Evolutionary conservation across 2,113 vertebrate species (phyloP).

Genomic region (Lamprologus callipterus): DNA sequence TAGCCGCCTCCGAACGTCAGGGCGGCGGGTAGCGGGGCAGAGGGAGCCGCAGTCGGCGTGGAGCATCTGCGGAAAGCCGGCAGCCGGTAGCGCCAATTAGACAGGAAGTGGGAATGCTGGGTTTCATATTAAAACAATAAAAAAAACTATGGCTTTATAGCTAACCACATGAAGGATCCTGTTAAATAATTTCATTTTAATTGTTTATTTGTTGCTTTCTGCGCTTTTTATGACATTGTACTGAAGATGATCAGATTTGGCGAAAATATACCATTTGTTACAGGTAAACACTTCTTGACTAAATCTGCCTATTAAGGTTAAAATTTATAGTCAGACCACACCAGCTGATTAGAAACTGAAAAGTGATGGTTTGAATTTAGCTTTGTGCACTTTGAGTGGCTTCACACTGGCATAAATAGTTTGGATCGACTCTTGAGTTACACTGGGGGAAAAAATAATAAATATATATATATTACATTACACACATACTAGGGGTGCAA

Average conservation of each 20-base stretch:
- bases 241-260: background rate
- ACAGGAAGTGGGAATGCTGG: background rate
- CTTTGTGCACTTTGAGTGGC: background rate
- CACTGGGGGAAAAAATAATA: no score
- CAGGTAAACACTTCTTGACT: background rate
- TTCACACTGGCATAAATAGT: background rate
- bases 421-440: background rate
- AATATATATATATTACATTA: background rate
- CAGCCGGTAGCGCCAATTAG: fast-evolving
- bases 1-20: background rate
- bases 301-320: background rate
- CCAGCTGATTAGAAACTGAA: background rate
- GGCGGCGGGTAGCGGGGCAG: background rate
- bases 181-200: background rate
- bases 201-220: background rate
- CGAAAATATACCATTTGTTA: background rate
- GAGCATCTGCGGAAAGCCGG: background rate
- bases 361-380: background rate
- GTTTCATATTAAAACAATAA: background rate
- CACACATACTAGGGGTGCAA: no score
- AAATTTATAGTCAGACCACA: background rate
- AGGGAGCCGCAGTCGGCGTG: constrained; percentile 15
- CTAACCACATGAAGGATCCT: background rate
- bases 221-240: background rate
- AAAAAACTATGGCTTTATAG: background rate